Percentiles rank a stretch among this genome's conserved stretches.
phyloP scores from a whole-genome alignment of 2,113 vertebrate species.

The Daubentonia madagascariensis region DNA sequence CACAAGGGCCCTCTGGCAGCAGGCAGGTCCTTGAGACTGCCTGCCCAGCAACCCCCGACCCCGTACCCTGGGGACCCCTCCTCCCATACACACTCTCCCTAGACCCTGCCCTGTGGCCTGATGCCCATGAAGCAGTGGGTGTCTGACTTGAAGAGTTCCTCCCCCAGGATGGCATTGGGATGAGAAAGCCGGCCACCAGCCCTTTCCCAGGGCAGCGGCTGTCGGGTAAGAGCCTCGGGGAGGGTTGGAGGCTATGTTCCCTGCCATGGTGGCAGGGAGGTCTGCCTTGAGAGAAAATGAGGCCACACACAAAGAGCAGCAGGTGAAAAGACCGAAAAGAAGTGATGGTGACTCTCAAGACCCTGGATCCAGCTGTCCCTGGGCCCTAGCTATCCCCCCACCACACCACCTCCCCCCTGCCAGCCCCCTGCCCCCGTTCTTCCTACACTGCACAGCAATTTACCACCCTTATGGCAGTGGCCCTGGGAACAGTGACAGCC shows the following conservation, averaged over 20 bases:
- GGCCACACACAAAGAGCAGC: neutral
- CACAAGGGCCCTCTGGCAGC: too few relatives aligned
- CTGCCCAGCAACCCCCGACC: neutral
- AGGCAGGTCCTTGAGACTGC: neutral
- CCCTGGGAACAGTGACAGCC: neutral
- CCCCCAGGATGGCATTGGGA: too few relatives aligned
- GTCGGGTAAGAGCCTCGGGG: neutral
- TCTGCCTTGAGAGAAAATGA: neutral
- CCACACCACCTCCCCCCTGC: too few relatives aligned
- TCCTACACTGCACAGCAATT: neutral
- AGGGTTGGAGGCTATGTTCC: too few relatives aligned
- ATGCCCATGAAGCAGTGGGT: neutral
- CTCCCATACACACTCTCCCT: neutral
- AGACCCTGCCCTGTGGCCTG: neutral
- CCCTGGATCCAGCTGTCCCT: neutral
- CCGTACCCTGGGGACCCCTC: neutral
- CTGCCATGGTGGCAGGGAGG: too few relatives aligned
- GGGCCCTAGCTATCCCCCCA: too few relatives aligned
- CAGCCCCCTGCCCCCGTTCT: neutral
- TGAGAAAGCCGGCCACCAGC: neutral
- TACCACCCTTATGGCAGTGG: fast-evolving
- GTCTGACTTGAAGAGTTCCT: neutral
- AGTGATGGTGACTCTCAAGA: too few relatives aligned
- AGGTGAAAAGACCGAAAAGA: neutral
- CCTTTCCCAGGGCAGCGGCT: neutral